These are phyloP conservation scores for Boloria selene DNA, from an alignment of 2,888 invertebrate genomes.

Conservation along the genomic window DNA sequence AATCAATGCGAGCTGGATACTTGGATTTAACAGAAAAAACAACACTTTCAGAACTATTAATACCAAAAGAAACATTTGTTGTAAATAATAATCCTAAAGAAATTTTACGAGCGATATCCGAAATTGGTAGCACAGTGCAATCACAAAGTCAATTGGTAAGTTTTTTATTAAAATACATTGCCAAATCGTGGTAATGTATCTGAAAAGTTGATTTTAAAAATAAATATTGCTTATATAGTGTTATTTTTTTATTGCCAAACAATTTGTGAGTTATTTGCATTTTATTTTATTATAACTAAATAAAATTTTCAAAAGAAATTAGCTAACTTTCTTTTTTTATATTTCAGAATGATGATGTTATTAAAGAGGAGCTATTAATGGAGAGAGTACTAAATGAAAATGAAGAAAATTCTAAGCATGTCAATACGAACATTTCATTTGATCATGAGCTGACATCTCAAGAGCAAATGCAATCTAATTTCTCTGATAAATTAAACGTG, in stretches of 20 bases:
- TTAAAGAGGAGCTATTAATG: conserved; percentile 65
- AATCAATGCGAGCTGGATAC: conserved; percentile 65
- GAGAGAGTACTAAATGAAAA: conserved; percentile 58
- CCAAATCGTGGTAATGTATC: neutral
- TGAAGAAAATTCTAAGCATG: conserved; percentile 48
- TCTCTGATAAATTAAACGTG: conserved; percentile 53
- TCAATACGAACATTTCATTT: conserved; percentile 5
- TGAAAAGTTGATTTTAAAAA: neutral
- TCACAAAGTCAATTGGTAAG: conserved; percentile 67
- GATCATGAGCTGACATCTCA: conserved; percentile 14
- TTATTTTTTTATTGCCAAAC: too few species aligned
- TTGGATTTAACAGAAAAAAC: conserved; percentile 56
- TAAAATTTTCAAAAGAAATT: too few species aligned
- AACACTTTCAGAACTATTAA: conserved; percentile 32
- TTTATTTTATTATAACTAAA: too few species aligned
- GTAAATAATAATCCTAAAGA: conserved; percentile 41
- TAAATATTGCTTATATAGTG: too few species aligned
- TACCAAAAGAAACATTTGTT: conserved; percentile 35
- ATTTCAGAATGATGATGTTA: conserved; percentile 68
- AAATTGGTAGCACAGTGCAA: conserved; percentile 44
- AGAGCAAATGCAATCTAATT: conserved; percentile 30
- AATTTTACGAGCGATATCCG: conserved; percentile 44
- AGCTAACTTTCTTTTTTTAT: conserved; percentile 20
- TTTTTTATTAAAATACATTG: neutral
- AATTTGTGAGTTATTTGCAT: too few species aligned